phyloP scores from a whole-genome alignment of 1,140 invertebrate genomes.

The Brachionus rubens region DNA sequence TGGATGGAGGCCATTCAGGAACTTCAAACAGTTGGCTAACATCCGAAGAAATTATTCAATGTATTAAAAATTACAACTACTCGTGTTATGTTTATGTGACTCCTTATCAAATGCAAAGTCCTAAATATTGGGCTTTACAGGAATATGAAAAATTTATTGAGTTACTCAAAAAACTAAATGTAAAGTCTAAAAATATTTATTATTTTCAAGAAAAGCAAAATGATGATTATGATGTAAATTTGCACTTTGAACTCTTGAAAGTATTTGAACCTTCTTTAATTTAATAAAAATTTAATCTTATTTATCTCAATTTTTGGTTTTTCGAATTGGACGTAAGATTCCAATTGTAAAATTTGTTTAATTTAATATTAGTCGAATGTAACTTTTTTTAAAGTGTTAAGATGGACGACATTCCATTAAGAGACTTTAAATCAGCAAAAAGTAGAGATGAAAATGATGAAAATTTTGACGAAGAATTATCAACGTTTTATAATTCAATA shows the following conservation, averaged over 20 bases:
- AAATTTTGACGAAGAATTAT: slow-evolving; percentile 4
- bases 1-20: slow-evolving; percentile 39
- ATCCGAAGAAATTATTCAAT: neutral
- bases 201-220: slow-evolving; percentile 28
- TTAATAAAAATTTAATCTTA: neutral
- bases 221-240: slow-evolving; percentile 25
- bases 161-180: slow-evolving; percentile 1
- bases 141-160: slow-evolving; percentile 22
- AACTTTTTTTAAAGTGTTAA: neutral
- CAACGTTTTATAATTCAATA: neutral
- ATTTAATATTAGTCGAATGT: neutral
- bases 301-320: neutral
- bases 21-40: slow-evolving; percentile 22
- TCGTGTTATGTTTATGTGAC: slow-evolving; percentile 23
- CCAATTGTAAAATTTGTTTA: neutral
- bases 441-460: neutral
- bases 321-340: slow-evolving; percentile 1
- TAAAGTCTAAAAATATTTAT: slow-evolving; percentile 34
- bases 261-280: slow-evolving; percentile 27
- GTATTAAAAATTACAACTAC: neutral
- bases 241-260: slow-evolving; percentile 42
- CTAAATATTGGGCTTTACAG: neutral
- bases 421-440: neutral
- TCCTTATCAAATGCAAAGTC: slow-evolving; percentile 41
- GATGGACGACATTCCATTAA: neutral